These are phyloP conservation scores for Harpalus rufipes DNA, from an alignment of 2,888 invertebrate species.

Conservation along the genomic window DNA sequence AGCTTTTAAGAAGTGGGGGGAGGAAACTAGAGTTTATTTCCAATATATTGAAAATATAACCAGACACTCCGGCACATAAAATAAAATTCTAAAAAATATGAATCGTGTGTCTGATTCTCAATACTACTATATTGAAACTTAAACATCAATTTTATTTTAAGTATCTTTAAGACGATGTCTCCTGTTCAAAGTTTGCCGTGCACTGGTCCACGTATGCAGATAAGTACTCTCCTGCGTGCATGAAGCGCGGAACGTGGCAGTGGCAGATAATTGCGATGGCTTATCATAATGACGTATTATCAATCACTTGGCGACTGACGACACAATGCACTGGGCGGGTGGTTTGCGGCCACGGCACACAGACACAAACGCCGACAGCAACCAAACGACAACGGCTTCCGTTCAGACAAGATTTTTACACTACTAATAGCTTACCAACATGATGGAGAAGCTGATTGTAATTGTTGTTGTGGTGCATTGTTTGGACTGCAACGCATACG, in stretches of 20 bases:
- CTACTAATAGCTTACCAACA: not conserved
- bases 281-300: constrained; percentile 65
- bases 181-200: not conserved
- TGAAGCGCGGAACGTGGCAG: constrained; percentile 47
- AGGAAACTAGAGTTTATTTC: too few species aligned
- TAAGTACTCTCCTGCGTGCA: constrained; percentile 18
- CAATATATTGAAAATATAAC: too few species aligned
- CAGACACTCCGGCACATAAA: too few species aligned
- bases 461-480: not conserved
- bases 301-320: constrained; percentile 56
- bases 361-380: constrained; percentile 3
- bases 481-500: not conserved
- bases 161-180: not conserved
- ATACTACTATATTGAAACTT: too few species aligned
- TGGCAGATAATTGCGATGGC: constrained; percentile 62
- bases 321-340: constrained; percentile 58
- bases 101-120: too few species aligned
- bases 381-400: not conserved
- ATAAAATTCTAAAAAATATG: too few species aligned
- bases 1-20: too few species aligned
- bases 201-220: constrained; percentile 30
- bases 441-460: constrained; percentile 1
- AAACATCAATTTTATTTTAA: too few species aligned
- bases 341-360: not conserved
- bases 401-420: not conserved